A percentile compares a stretch with the other conserved stretches of the same genome.
phyloP scores from a whole-genome alignment of 2,888 invertebrate genomes.

The Polymixis flavicincta region DNA sequence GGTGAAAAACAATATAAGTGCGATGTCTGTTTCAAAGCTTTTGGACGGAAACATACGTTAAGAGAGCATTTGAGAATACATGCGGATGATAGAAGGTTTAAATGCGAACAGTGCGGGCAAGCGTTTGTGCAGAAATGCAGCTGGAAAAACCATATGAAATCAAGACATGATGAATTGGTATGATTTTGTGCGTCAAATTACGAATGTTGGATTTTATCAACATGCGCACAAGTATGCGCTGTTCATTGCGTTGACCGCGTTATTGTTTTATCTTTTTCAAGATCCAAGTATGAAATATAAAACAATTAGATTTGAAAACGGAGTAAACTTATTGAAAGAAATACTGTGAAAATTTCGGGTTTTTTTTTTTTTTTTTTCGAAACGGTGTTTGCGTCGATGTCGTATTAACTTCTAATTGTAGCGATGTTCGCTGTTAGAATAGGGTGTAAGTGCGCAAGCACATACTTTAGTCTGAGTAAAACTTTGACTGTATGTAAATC shows the following conservation, averaged over 20 bases:
- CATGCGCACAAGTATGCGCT: background rate
- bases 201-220: background rate
- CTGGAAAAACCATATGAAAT: constrained; percentile 43
- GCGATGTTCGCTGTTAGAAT: background rate
- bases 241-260: background rate
- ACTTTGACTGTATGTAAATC: background rate
- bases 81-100: constrained; percentile 56
- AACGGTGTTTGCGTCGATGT: background rate
- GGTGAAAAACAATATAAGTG: constrained; percentile 53
- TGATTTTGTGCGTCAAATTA: background rate
- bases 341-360: background rate
- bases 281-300: background rate
- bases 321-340: background rate
- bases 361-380: background rate
- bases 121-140: constrained; percentile 60
- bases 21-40: constrained; percentile 55
- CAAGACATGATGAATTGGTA: constrained; percentile 38
- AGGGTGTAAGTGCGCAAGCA: too few species aligned
- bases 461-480: background rate
- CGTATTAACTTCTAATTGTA: background rate
- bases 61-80: constrained; percentile 60
- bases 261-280: background rate
- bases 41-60: constrained; percentile 47
- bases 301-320: too few species aligned
- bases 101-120: constrained; percentile 55